phyloP scores from a whole-genome alignment of 2,113 vertebrate species.

The Gallinago jamesoni region DNA sequence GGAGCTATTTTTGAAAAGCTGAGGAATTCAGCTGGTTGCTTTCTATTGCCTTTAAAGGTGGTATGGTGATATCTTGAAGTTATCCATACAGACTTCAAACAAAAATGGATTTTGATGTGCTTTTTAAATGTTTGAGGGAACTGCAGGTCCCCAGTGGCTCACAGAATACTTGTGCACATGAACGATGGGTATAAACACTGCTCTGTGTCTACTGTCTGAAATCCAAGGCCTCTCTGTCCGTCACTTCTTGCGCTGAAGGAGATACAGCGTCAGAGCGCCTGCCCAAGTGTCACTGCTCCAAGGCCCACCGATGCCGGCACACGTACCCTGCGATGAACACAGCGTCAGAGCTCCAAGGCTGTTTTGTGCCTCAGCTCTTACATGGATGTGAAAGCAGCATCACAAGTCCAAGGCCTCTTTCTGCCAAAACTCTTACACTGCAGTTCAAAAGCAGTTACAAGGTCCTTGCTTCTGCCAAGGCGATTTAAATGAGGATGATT shows the following conservation, averaged over 20 bases:
- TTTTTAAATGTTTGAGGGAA: neutral
- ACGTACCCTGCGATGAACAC: accelerated
- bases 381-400: neutral
- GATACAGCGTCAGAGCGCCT: neutral
- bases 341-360: neutral
- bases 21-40: neutral
- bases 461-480: neutral
- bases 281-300: neutral
- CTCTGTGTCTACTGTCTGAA: neutral
- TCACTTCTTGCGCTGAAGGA: neutral
- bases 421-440: neutral
- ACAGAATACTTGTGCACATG: neutral
- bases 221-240: neutral
- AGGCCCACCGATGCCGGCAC: neutral
- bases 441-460: neutral
- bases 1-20: slow-evolving; percentile 50
- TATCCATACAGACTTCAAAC: neutral
- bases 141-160: neutral
- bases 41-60: slow-evolving; percentile 47
- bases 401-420: neutral
- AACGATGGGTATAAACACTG: neutral
- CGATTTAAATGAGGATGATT: neutral
- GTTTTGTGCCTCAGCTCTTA: neutral
- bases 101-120: neutral
- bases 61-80: neutral